Evolutionary conservation across 1,140 invertebrate genomes (phyloP), one percentile per base, ranked within the genome.

Genomic region (Pararge aegeria): DNA sequence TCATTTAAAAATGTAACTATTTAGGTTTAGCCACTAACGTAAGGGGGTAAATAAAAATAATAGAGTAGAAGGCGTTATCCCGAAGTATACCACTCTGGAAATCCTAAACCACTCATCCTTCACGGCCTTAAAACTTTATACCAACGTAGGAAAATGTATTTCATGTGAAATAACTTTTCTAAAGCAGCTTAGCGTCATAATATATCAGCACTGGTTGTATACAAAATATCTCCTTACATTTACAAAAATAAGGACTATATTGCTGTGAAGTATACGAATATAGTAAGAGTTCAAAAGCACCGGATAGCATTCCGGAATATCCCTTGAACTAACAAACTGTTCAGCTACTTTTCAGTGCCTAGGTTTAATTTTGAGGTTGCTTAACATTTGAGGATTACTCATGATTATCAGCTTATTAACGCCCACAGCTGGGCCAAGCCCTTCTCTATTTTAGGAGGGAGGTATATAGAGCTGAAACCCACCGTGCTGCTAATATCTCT

Each of bases 161-260:
- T 29, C 46, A 27, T 49, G 46, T 49, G 46, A 49, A 49, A 49
- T 49, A 49, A 49, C 20, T 49, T 49, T 29, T 49, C 46, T 16
- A 29, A 49, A 49, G 46, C 20, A 49, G 20, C 46, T 49, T 49
- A 49, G 46, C 46, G 29, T 49, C 46, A 49, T 49, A 49, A 49
- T 49, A 49, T 29, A 49, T 49, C 46, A 12, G 46, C n/a, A 0
- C 2, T 16, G 4, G 1, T 15, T 49, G 3, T 7, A 27, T 29
- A 2, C 46, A n/a, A 49, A 15, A 48, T 10, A 6, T 15, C 9
- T 24, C 21, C 46, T 49, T 49, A 29, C 15, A 5, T 9, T 20
- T 9, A 3, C 10, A 46, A 12, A 6, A 20, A 44, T 46, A 46
- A 20, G 19, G 10, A 1, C 18, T n/a, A 20, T 18, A 4, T 46